Conservation (phyloP, 2,113 vertebrate species). For the Caracal caracal region DNA sequence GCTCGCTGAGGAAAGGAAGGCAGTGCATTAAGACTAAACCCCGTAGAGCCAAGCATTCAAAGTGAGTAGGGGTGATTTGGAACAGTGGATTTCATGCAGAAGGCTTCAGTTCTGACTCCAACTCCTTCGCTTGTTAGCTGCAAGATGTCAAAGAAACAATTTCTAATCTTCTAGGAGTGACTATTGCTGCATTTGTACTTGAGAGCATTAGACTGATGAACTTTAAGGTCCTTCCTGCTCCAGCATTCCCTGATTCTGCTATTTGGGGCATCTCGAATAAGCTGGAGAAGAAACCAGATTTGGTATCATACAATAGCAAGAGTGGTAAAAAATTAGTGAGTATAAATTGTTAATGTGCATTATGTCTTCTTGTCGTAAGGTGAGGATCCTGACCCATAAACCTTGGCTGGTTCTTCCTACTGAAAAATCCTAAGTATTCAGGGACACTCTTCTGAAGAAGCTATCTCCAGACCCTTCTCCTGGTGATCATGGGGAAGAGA, state of each 20-base stretch:
- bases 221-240: neutral
- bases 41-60: neutral
- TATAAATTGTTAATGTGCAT: neutral
- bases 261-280: neutral
- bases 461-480: neutral
- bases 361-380: neutral
- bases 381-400: neutral
- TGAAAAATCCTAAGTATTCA: neutral
- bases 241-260: neutral
- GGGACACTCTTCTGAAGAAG: neutral
- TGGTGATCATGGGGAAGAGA: slow-evolving; percentile 61
- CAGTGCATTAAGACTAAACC: neutral
- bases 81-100: neutral
- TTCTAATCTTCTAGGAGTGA: neutral
- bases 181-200: neutral
- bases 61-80: accelerated
- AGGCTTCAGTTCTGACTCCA: neutral
- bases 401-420: neutral
- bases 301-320: neutral
- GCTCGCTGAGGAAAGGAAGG: neutral
- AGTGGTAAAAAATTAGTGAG: neutral
- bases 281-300: neutral
- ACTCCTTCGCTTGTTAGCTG: neutral
- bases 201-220: neutral
- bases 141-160: neutral